Conservation (phyloP, 2,888 invertebrate genomes). For the Lepidocyrtinus sp. region DNA sequence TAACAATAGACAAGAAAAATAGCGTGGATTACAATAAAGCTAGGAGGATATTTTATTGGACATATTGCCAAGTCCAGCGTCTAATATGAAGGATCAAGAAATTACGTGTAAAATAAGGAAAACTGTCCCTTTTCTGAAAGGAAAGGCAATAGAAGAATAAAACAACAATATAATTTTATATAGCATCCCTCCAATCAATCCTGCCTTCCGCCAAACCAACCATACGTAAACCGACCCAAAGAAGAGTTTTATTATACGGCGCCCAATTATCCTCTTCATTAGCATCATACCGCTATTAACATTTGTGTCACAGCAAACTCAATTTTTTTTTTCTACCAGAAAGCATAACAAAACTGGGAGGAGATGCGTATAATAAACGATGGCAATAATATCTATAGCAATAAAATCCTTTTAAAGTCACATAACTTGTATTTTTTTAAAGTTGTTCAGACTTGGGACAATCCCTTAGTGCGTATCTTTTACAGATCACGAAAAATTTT, state of each 20-base stretch:
- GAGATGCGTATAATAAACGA: slow-evolving; percentile 24
- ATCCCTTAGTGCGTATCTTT: too few relatives aligned
- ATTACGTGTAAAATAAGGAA: too few relatives aligned
- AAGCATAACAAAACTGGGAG: slow-evolving; percentile 2
- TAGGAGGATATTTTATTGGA: too few relatives aligned
- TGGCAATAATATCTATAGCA: slow-evolving; percentile 45
- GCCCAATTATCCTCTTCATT: slow-evolving; percentile 63
- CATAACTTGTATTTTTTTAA: too few relatives aligned
- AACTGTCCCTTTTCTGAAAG: slow-evolving; percentile 49
- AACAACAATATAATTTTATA: slow-evolving; percentile 52
- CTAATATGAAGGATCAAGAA: too few relatives aligned
- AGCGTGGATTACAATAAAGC: too few relatives aligned
- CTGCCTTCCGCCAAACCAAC: slow-evolving; percentile 55
- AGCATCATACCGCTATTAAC: slow-evolving; percentile 58
- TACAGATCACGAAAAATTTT: too few relatives aligned
- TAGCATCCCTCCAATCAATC: slow-evolving; percentile 54
- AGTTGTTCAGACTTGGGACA: too few relatives aligned
- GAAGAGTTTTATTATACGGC: slow-evolving; percentile 49
- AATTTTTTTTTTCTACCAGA: slow-evolving; percentile 7
- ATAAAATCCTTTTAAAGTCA: slow-evolving; percentile 43
- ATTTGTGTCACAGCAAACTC: slow-evolving; percentile 52
- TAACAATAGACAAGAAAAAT: too few relatives aligned
- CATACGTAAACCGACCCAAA: slow-evolving; percentile 49
- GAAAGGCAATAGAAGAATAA: slow-evolving; percentile 50
- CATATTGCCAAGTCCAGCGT: too few relatives aligned